Conservation (phyloP, 2,113 vertebrate genomes). For the Etia nguti region DNA sequence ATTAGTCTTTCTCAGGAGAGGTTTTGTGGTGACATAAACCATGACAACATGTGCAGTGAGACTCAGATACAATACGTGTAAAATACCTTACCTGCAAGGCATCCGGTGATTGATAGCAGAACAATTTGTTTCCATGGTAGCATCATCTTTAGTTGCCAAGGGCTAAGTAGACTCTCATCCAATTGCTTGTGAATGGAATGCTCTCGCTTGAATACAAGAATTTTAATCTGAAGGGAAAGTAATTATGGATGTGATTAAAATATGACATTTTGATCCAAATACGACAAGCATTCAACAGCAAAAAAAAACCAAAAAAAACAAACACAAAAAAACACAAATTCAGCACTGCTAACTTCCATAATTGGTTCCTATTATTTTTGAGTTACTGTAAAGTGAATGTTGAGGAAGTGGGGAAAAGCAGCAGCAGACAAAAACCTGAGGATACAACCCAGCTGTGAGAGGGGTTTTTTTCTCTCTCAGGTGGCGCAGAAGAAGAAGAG, state of each 20-base stretch:
- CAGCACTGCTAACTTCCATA: slow-evolving; percentile 18
- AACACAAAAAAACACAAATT: slow-evolving; percentile 26
- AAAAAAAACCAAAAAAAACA: neutral
- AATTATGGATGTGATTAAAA: slow-evolving; percentile 76
- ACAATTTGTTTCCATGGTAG: slow-evolving; percentile 91
- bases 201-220: slow-evolving; percentile 73
- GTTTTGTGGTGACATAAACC: slow-evolving; percentile 16
- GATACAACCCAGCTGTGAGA: neutral
- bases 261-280: slow-evolving; percentile 64
- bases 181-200: slow-evolving; percentile 70
- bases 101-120: slow-evolving; percentile 85
- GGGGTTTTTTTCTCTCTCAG: neutral
- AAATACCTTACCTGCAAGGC: slow-evolving; percentile 87
- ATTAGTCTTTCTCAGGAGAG: neutral
- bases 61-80: slow-evolving; percentile 50
- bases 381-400: slow-evolving; percentile 14
- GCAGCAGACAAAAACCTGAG: neutral
- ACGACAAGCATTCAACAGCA: slow-evolving; percentile 49
- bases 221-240: slow-evolving; percentile 82
- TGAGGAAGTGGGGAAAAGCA: neutral
- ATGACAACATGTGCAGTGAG: slow-evolving; percentile 1
- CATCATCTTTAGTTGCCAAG: slow-evolving; percentile 84
- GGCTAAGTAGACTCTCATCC: slow-evolving; percentile 74
- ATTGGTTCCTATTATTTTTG: slow-evolving; percentile 28
- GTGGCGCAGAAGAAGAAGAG: slow-evolving; percentile 16